Conservation (phyloP, 2,888 invertebrate genomes). For the Thecophora atra region DNA sequence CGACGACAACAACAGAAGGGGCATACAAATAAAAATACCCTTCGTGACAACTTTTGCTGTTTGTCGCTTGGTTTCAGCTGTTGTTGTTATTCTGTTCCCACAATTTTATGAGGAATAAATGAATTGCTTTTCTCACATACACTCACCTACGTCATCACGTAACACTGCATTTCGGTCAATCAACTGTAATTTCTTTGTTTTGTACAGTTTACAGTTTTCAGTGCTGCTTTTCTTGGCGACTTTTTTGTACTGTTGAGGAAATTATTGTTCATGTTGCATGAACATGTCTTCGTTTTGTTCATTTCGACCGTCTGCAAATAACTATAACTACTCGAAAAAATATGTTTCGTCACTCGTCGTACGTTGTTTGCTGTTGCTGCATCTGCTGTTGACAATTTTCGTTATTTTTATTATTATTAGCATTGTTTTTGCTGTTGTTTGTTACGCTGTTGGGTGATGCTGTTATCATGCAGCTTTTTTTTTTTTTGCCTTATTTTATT, state of each 20-base stretch:
- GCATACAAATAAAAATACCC: neutral
- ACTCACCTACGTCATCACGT: neutral
- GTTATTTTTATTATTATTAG: neutral
- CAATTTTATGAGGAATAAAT: neutral
- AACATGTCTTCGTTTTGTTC: no score
- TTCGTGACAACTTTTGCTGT: constrained; percentile 1
- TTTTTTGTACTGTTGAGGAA: neutral
- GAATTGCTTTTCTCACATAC: constrained; percentile 17
- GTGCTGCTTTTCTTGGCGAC: neutral
- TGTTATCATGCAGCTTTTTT: neutral
- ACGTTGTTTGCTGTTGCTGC: no score
- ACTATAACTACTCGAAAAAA: neutral
- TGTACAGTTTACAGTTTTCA: neutral
- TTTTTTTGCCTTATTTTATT: neutral
- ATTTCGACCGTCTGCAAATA: neutral
- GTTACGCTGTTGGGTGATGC: neutral
- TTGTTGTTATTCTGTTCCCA: constrained; percentile 27
- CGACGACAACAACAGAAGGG: neutral
- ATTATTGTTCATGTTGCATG: constrained; percentile 16
- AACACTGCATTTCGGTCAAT: constrained; percentile 21
- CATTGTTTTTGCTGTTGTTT: constrained; percentile 9
- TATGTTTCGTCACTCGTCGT: no score
- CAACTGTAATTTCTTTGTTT: constrained; percentile 22
- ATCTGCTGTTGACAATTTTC: neutral
- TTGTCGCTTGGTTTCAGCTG: neutral